These are phyloP conservation scores for Synchiropus splendidus DNA, from an alignment of 2,113 vertebrate species.

Conservation along the genomic window DNA sequence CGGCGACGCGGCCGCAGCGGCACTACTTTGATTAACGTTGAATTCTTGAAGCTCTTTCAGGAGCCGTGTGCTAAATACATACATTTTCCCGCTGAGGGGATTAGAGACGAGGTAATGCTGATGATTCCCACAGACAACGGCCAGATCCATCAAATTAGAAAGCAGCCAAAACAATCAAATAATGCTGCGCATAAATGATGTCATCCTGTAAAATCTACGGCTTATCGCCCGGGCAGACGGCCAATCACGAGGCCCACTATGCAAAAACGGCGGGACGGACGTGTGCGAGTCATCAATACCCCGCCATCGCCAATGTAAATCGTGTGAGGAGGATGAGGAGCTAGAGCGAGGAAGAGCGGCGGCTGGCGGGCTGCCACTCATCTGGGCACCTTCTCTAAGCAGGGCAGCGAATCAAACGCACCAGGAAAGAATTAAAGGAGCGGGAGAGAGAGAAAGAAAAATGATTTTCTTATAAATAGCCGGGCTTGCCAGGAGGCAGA, in stretches of 20 bases:
- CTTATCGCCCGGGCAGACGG: slow-evolving; percentile 46
- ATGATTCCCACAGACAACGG: slow-evolving; percentile 32
- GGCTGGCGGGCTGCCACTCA: slow-evolving; percentile 70
- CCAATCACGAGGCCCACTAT: slow-evolving; percentile 40
- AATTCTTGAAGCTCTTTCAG: slow-evolving; percentile 13
- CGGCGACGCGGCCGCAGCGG: slow-evolving; percentile 8
- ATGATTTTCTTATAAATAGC: slow-evolving; percentile 78
- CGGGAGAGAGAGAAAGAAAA: slow-evolving; percentile 57
- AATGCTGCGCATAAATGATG: slow-evolving; percentile 54
- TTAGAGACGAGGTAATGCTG: slow-evolving; percentile 23
- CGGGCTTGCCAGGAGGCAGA: slow-evolving; percentile 74
- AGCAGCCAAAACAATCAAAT: slow-evolving; percentile 55
- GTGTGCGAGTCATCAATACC: slow-evolving; percentile 23
- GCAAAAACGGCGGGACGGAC: slow-evolving; percentile 27
- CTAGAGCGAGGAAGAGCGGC: slow-evolving; percentile 27
- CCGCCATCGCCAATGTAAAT: slow-evolving; percentile 26
- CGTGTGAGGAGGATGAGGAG: slow-evolving; percentile 16
- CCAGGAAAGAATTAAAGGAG: slow-evolving; percentile 69
- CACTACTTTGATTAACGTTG: slow-evolving; percentile 8
- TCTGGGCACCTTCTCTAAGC: slow-evolving; percentile 73
- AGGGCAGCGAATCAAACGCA: slow-evolving; percentile 74
- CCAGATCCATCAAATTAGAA: slow-evolving; percentile 45
- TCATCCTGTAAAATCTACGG: slow-evolving; percentile 46
- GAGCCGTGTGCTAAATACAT: slow-evolving; percentile 19
- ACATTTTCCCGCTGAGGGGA: slow-evolving; percentile 9